Conservation (phyloP, 2,888 invertebrate genomes). For the Antitype chi region DNA sequence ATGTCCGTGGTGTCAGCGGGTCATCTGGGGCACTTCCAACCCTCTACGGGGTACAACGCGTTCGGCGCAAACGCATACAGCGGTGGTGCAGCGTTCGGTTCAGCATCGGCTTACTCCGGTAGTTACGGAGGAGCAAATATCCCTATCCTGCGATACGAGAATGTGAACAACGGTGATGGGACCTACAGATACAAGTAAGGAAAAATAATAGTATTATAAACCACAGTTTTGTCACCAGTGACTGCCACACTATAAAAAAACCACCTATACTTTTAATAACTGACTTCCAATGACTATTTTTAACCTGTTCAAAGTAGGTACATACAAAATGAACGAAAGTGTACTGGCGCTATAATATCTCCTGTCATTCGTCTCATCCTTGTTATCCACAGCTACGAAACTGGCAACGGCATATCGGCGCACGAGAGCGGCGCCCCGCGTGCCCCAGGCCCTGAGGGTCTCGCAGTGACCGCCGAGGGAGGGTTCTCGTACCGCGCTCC, state of each 20-base stretch:
- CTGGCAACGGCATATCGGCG: conserved; percentile 91
- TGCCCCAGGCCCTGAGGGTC: conserved; percentile 86
- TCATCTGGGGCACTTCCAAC: conserved; percentile 65
- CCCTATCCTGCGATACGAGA: conserved; percentile 91
- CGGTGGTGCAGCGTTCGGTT: conserved; percentile 62
- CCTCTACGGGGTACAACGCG: conserved; percentile 63
- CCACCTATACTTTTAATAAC: too few relatives aligned
- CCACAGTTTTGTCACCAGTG: too few relatives aligned
- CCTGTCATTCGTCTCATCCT: neutral
- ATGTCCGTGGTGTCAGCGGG: conserved; percentile 73
- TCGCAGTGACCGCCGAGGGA: conserved; percentile 90
- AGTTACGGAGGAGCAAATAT: conserved; percentile 82
- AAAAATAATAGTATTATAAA: neutral
- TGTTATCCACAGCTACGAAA: conserved; percentile 86
- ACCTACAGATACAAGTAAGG: conserved; percentile 91
- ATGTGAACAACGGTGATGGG: conserved; percentile 91
- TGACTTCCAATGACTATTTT: neutral
- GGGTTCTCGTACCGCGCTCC: conserved; percentile 92
- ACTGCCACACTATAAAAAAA: neutral
- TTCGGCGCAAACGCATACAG: conserved; percentile 68
- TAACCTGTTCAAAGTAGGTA: neutral
- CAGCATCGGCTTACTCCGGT: conserved; percentile 66
- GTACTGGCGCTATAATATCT: neutral
- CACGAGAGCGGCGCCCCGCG: conserved; percentile 90
- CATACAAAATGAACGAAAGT: neutral